Conservation (phyloP, 2,888 invertebrate genomes). For the Encarsia formosa region DNA sequence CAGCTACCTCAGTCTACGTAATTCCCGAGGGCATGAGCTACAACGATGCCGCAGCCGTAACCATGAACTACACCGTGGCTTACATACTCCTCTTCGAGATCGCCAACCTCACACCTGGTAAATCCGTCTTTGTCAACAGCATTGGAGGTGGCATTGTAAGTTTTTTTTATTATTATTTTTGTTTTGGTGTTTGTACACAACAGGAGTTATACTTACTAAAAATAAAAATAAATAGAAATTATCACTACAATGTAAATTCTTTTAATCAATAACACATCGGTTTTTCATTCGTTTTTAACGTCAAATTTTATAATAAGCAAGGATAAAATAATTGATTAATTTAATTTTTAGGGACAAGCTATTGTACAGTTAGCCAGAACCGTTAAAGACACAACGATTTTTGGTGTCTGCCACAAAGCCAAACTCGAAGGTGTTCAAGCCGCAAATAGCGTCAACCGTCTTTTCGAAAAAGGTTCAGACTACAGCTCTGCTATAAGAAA, state of each 20-base stretch:
- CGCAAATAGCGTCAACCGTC: slow-evolving; percentile 67
- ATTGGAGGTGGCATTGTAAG: slow-evolving; percentile 87
- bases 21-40: slow-evolving; percentile 72
- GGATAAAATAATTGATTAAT: no score
- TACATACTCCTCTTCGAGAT: slow-evolving; percentile 81
- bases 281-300: not conserved
- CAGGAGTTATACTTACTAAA: no score
- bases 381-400: slow-evolving; percentile 74
- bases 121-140: slow-evolving; percentile 78
- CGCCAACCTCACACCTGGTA: slow-evolving; percentile 72
- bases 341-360: slow-evolving; percentile 70
- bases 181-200: no score
- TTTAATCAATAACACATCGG: no score
- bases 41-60: slow-evolving; percentile 77
- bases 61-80: slow-evolving; percentile 83
- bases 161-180: slow-evolving; percentile 34
- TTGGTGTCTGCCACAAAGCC: slow-evolving; percentile 78
- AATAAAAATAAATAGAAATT: not conserved
- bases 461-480: slow-evolving; percentile 76
- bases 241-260: not conserved
- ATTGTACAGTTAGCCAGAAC: slow-evolving; percentile 78
- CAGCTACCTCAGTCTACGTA: slow-evolving; percentile 75
- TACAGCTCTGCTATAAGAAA: slow-evolving; percentile 81
- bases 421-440: slow-evolving; percentile 81
- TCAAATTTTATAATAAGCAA: no score